Conservation (phyloP, 2,888 invertebrate genomes). For the Machimus atricapillus region DNA sequence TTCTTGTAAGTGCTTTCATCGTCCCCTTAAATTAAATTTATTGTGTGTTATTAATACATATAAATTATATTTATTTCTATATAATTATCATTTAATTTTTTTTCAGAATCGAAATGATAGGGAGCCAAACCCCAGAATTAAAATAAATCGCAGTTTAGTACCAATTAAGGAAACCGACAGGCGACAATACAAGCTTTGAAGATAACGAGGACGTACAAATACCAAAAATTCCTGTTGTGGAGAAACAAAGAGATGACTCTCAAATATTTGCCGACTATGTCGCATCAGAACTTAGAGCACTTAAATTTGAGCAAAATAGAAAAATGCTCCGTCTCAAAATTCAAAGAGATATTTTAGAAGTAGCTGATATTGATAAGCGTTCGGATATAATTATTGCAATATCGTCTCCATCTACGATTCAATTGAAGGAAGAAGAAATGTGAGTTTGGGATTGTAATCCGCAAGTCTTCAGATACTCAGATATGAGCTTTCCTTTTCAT, state of each 20-base stretch:
- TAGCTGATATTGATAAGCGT: constrained; percentile 41
- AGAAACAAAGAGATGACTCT: constrained; percentile 42
- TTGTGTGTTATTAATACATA: too few species aligned
- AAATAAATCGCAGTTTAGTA: background rate
- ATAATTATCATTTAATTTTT: background rate
- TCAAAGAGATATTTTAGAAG: constrained; percentile 45
- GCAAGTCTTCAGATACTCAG: background rate
- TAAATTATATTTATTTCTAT: too few species aligned
- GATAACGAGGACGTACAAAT: background rate
- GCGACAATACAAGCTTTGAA: background rate
- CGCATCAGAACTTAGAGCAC: constrained; percentile 46
- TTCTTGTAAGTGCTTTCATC: too few species aligned
- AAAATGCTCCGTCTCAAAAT: constrained; percentile 44
- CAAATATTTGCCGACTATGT: constrained; percentile 46
- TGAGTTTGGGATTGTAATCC: background rate
- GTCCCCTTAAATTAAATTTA: too few species aligned
- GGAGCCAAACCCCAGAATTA: background rate
- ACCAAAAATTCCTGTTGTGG: background rate
- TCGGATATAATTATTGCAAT: background rate
- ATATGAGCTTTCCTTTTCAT: background rate
- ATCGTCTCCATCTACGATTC: background rate
- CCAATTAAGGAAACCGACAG: background rate
- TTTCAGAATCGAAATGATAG: background rate
- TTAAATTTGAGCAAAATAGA: constrained; percentile 43
- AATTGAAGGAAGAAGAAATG: background rate